A percentile compares a stretch with the other conserved stretches of the same genome.
Conservation (phyloP, 2,888 invertebrate species). For the Sipha maydis region DNA sequence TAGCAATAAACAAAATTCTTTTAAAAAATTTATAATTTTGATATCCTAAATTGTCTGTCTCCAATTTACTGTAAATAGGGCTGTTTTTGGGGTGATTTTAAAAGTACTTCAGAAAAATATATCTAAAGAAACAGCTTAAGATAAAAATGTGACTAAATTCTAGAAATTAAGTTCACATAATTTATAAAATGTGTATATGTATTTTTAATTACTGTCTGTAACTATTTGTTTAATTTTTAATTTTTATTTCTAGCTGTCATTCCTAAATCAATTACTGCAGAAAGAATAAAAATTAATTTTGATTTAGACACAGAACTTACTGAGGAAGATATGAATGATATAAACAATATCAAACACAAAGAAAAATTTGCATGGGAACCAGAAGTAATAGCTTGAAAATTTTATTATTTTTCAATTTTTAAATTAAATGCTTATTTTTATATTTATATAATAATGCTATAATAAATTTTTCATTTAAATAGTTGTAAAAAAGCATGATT, state of each 20-base stretch:
- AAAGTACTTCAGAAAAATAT: too few relatives aligned
- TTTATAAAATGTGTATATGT: not conserved
- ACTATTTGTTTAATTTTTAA: not conserved
- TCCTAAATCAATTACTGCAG: slow-evolving; percentile 73
- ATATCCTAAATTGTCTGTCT: too few relatives aligned
- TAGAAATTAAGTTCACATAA: not conserved
- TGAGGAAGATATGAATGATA: slow-evolving; percentile 70
- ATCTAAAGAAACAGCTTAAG: too few relatives aligned
- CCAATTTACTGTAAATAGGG: too few relatives aligned
- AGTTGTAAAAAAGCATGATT: not conserved
- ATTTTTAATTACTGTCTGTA: too few relatives aligned
- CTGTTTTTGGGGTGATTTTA: too few relatives aligned
- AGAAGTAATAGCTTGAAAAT: slow-evolving; percentile 63
- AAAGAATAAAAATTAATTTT: slow-evolving; percentile 73
- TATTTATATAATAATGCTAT: not conserved
- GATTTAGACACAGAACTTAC: slow-evolving; percentile 73
- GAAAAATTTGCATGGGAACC: slow-evolving; percentile 74
- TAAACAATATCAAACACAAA: slow-evolving; percentile 69
- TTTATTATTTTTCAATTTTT: not conserved
- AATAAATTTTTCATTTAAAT: not conserved
- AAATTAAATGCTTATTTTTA: not conserved
- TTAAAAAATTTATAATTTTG: too few relatives aligned
- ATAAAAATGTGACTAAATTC: not conserved
- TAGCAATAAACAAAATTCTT: not conserved
- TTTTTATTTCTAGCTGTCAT: slow-evolving; percentile 70